A percentile compares a stretch with the other conserved stretches of the same genome.
Conservation (phyloP, 1,140 invertebrate species). For the Heliconius melpomene region DNA sequence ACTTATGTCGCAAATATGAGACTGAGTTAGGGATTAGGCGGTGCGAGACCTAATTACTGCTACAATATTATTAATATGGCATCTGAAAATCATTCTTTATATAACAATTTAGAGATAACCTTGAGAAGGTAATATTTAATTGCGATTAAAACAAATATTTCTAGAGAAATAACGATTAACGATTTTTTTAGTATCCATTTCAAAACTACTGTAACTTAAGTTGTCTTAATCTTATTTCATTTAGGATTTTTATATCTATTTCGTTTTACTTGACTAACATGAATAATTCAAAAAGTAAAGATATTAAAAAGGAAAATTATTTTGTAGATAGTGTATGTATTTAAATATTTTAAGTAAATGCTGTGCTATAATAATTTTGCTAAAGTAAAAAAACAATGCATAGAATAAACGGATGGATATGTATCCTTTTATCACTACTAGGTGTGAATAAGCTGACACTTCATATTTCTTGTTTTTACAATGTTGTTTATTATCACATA, state of each 20-base stretch:
- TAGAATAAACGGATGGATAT: background rate
- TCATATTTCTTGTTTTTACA: background rate
- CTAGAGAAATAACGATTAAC: background rate
- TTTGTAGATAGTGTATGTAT: slow-evolving; percentile 13
- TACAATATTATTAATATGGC: background rate
- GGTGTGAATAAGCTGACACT: background rate
- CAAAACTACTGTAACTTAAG: background rate
- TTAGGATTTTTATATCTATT: background rate
- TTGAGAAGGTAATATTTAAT: background rate
- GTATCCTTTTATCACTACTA: background rate
- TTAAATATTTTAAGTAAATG: background rate
- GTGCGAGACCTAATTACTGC: slow-evolving; percentile 35
- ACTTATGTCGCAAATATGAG: slow-evolving; percentile 76
- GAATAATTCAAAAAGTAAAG: background rate
- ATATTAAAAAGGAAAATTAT: background rate
- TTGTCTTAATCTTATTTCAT: background rate
- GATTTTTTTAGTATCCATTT: background rate
- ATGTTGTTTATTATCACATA: too few relatives aligned
- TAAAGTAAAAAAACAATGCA: background rate
- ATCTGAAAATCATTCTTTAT: background rate
- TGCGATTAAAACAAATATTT: background rate
- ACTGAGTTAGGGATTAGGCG: slow-evolving; percentile 72
- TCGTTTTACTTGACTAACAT: background rate
- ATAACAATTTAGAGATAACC: background rate
- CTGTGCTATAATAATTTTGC: background rate